Percentiles rank a stretch among this genome's conserved stretches.
Evolutionary conservation across 2,113 vertebrate genomes (phyloP).

Genomic region (Podarcis muralis): DNA sequence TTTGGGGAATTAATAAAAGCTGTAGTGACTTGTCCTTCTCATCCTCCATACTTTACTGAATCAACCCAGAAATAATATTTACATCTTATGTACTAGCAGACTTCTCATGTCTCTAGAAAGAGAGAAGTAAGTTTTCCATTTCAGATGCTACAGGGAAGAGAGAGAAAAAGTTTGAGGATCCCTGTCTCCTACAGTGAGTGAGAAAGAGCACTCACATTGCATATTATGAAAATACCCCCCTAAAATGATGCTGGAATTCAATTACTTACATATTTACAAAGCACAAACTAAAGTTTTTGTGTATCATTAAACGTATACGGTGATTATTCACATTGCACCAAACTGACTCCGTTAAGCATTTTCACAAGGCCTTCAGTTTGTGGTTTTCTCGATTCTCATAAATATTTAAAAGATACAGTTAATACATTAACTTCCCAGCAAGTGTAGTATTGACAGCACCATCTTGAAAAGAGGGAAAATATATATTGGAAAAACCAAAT

Average conservation of each 20-base stretch:
- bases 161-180: too few species aligned
- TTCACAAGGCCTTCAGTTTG: slow-evolving; percentile 65
- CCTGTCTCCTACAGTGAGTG: background rate
- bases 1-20: background rate
- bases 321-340: slow-evolving; percentile 51
- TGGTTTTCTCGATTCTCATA: slow-evolving; percentile 56
- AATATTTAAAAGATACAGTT: slow-evolving; percentile 67
- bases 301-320: slow-evolving; percentile 66
- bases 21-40: background rate
- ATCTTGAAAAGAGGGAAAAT: slow-evolving; percentile 46
- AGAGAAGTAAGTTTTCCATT: background rate
- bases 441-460: slow-evolving; percentile 50
- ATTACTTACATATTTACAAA: slow-evolving; percentile 66
- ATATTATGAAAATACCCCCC: background rate
- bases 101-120: background rate
- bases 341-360: slow-evolving; percentile 64
- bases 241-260: slow-evolving; percentile 55
- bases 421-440: slow-evolving; percentile 63
- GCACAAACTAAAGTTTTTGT: slow-evolving; percentile 58
- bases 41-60: background rate
- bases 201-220: background rate
- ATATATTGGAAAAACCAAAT: slow-evolving; percentile 45
- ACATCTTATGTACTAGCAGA: background rate
- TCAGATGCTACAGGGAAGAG: background rate
- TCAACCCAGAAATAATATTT: background rate